Evolutionary conservation across 2,888 invertebrate genomes (phyloP).

Genomic region (Lithophane ornitopus): DNA sequence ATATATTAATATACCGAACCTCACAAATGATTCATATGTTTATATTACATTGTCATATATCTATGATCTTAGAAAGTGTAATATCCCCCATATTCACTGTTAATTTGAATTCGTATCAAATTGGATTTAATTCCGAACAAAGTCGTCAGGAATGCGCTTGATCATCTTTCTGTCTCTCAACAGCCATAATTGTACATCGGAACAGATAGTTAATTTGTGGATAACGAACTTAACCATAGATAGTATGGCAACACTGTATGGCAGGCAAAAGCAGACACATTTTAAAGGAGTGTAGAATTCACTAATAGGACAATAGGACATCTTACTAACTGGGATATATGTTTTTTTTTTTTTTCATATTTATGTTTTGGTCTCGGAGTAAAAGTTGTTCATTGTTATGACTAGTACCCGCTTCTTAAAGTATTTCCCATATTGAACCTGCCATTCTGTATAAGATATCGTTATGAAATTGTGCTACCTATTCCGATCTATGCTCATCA

Average conservation of each 20-base stretch:
- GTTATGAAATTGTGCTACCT: slow-evolving; percentile 10
- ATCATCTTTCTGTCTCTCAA: not conserved
- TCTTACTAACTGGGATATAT: no score
- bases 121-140: not conserved
- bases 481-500: slow-evolving; percentile 13
- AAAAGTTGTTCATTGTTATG: not conserved
- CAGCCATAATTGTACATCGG: slow-evolving; percentile 13
- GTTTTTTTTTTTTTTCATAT: not conserved
- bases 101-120: not conserved
- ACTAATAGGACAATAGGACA: no score
- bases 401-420: not conserved
- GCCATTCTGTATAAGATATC: not conserved
- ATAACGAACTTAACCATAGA: not conserved
- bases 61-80: not conserved
- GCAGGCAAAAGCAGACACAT: not conserved
- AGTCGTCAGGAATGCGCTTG: slow-evolving; percentile 15
- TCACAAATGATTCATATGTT: not conserved
- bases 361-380: not conserved
- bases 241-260: not conserved
- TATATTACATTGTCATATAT: not conserved
- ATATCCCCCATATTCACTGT: not conserved
- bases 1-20: not conserved
- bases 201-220: slow-evolving; percentile 1
- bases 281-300: not conserved
- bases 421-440: not conserved